Evolutionary conservation across 1,140 invertebrate species (phyloP).

Genomic region (Trinorchestia longiramus): DNA sequence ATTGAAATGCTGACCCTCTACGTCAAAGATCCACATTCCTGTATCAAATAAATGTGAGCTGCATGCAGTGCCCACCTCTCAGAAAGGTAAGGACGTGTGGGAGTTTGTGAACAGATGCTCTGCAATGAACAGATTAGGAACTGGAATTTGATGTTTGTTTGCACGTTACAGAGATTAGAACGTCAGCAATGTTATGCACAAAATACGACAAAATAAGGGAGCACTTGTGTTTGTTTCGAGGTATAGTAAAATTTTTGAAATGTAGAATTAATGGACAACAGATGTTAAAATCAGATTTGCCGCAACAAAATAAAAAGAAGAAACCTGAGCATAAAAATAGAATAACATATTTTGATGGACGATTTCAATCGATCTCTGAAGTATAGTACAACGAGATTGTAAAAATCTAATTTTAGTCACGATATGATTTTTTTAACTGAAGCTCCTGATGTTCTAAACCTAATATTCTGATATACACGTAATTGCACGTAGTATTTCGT

Average conservation of each 20-base stretch:
- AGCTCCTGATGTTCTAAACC: background rate
- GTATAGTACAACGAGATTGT: background rate
- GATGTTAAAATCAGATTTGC: background rate
- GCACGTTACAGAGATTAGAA: background rate
- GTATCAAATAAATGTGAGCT: background rate
- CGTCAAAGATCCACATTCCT: background rate
- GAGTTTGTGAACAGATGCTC: background rate
- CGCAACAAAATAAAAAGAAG: background rate
- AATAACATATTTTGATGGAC: background rate
- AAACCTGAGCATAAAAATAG: background rate
- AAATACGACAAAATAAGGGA: background rate
- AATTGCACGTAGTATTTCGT: background rate
- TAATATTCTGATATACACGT: background rate
- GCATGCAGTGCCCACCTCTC: background rate
- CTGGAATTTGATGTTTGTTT: background rate
- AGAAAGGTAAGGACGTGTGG: background rate
- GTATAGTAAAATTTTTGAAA: background rate
- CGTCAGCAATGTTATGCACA: background rate
- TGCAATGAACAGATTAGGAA: background rate
- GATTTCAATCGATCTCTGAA: background rate
- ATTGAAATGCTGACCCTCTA: conserved; percentile 10
- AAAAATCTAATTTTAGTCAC: background rate
- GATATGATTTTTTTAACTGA: background rate
- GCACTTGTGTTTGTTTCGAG: background rate
- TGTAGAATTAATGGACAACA: background rate